These are phyloP conservation scores for Cygnus atratus DNA, from an alignment of 2,113 vertebrate species.

Conservation along the genomic window DNA sequence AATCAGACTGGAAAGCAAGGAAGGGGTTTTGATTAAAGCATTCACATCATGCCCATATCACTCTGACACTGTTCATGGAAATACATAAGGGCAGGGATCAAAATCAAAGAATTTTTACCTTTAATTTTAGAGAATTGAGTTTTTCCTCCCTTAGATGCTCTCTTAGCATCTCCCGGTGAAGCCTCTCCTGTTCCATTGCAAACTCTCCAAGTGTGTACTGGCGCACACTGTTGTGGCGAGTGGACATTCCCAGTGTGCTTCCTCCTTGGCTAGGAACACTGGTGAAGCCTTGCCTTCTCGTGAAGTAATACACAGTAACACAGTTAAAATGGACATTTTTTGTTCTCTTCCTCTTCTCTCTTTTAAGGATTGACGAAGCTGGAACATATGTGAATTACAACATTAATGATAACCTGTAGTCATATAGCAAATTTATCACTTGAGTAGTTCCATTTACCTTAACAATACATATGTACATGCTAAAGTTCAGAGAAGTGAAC, in stretches of 20 bases:
- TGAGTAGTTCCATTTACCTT: neutral
- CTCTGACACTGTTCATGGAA: neutral
- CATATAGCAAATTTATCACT: neutral
- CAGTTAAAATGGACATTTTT: constrained; percentile 96
- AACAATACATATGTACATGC: neutral
- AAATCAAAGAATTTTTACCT: constrained; percentile 76
- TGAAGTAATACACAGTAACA: constrained; percentile 98
- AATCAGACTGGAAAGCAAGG: neutral
- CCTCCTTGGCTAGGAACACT: constrained; percentile 98
- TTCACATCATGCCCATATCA: neutral
- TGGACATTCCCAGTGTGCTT: constrained; percentile 97
- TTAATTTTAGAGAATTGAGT: constrained; percentile 92
- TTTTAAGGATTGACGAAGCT: constrained; percentile 95
- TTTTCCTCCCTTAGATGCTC: constrained; percentile 97
- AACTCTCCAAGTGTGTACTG: constrained; percentile 96
- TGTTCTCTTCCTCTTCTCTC: constrained; percentile 92
- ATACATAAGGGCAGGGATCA: neutral
- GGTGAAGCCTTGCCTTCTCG: constrained; percentile 95
- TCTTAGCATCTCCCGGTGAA: constrained; percentile 93
- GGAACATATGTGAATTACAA: constrained; percentile 44
- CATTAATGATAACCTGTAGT: neutral
- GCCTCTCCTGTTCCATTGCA: constrained; percentile 92
- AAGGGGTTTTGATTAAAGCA: neutral
- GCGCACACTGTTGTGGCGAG: constrained; percentile 91
- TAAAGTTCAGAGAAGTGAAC: accelerated